phyloP scores from a whole-genome alignment of 2,888 invertebrate species.

The Elmis aenea region DNA sequence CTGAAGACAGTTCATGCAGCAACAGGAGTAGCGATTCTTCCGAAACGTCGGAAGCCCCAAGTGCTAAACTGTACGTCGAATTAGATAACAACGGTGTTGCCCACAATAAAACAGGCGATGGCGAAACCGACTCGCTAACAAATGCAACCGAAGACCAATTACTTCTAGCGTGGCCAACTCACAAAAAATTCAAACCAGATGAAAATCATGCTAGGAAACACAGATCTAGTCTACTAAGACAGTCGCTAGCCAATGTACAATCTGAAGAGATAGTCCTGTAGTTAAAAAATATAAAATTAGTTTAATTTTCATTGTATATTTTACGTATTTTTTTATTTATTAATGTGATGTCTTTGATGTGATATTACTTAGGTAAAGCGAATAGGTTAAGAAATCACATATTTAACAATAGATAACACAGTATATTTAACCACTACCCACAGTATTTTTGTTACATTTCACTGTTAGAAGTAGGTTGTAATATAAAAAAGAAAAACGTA shows the following conservation, averaged over 20 bases:
- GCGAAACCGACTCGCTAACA: constrained; percentile 23
- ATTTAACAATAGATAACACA: too few species aligned
- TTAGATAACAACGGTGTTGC: constrained; percentile 35
- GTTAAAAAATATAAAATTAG: too few species aligned
- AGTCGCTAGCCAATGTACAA: constrained; percentile 32
- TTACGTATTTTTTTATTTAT: constrained; percentile 19
- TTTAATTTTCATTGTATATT: too few species aligned
- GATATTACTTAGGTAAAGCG: constrained; percentile 30
- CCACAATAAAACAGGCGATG: constrained; percentile 21
- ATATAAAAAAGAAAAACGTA: too few species aligned
- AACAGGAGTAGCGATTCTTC: constrained; percentile 49
- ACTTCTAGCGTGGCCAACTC: constrained; percentile 54
- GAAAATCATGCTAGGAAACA: constrained; percentile 11
- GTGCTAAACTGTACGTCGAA: constrained; percentile 42
- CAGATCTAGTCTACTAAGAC: constrained; percentile 28
- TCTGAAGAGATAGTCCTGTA: constrained; percentile 39
- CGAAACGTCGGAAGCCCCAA: constrained; percentile 40
- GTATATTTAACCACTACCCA: too few species aligned
- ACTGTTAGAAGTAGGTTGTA: too few species aligned
- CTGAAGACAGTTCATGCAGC: constrained; percentile 28
- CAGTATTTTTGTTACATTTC: too few species aligned
- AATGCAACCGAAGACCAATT: constrained; percentile 45
- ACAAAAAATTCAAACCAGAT: constrained; percentile 33
- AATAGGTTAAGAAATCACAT: constrained; percentile 6
- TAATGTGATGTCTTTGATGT: constrained; percentile 33